Evolutionary conservation across 2,888 invertebrate species (phyloP).

Genomic region (Noctua pronuba): DNA sequence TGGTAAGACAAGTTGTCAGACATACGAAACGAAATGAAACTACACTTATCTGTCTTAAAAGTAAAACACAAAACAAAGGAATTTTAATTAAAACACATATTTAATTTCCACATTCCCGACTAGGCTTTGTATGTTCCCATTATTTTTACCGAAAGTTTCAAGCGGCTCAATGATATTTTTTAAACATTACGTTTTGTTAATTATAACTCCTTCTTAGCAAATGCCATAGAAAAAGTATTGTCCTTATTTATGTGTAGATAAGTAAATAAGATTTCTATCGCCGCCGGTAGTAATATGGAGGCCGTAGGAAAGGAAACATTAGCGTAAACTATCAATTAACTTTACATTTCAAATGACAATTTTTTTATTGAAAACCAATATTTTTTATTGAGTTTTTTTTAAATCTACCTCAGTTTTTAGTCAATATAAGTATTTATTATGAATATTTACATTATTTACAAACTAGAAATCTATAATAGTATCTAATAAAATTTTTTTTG

Average conservation of each 20-base stretch:
- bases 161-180: not conserved
- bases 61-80: not conserved
- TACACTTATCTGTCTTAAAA: not conserved
- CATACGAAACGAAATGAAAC: no score
- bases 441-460: no score
- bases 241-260: slow-evolving; percentile 8
- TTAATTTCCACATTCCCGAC: not conserved
- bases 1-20: no score
- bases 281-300: not conserved
- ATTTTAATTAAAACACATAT: no score
- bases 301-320: slow-evolving; percentile 3
- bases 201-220: not conserved
- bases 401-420: no score
- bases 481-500: not conserved
- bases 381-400: not conserved
- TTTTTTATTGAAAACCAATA: not conserved
- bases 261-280: slow-evolving; percentile 8
- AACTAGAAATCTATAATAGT: no score
- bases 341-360: slow-evolving; percentile 23
- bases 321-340: not conserved
- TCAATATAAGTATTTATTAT: no score
- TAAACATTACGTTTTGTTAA: not conserved
- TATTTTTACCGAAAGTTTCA: not conserved
- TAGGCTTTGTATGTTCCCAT: not conserved
- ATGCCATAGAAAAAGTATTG: slow-evolving; percentile 5